Base-by-base conservation (phyloP, 2,888 invertebrate genomes). In the Urechis unicinctus region DNA sequence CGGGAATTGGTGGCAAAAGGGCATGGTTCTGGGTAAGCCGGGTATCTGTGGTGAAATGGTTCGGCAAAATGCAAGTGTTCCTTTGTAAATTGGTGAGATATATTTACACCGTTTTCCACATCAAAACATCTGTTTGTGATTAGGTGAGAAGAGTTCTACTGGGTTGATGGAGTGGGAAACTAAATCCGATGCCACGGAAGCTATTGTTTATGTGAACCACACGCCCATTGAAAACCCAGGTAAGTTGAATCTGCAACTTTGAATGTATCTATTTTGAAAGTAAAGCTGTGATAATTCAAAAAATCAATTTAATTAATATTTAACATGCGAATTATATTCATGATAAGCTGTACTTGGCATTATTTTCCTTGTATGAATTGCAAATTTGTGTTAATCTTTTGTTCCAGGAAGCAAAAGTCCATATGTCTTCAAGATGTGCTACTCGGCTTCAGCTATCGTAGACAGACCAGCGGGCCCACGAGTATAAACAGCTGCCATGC, bases 361-460 rank as follows among this genome's bases (percentile, higher is more conserved):
- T 48, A 22, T 48, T 48, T 48, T 26, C 17, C 6, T 28, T 9
- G 5, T 52, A 3, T 21, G 21, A 25, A 9, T 42, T 43, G 3
- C 9, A 36, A 36, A 44, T 45, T 3, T 44, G 13, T 50, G 28
- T 49, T 48, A 36, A 36, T 13, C 9, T 44, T 43, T 41, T 30
- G 26, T 55, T 85, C 17, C 83, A 92, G 93, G 88, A 79, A 93
- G 93, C 66, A 95, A 95, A 82, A 93, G 93, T 81, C 97, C 97
- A 67, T 97, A 94, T 83, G 91, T 95, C 73, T 90, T 97, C 88
- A 97, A 97, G 82, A 83, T 97, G 68, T 96, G 96, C 78, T 97
- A 96, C 84, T 95, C 95, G 24, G 91, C 92, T 59, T 85, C 87
- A 29, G 69, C 71, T 21, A 69, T 62, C 41, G 57, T 57, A 56